A percentile compares a stretch with the other conserved stretches of the same genome.
Evolutionary conservation across 2,888 invertebrate species (phyloP).

Genomic region (Agriopis marginaria): DNA sequence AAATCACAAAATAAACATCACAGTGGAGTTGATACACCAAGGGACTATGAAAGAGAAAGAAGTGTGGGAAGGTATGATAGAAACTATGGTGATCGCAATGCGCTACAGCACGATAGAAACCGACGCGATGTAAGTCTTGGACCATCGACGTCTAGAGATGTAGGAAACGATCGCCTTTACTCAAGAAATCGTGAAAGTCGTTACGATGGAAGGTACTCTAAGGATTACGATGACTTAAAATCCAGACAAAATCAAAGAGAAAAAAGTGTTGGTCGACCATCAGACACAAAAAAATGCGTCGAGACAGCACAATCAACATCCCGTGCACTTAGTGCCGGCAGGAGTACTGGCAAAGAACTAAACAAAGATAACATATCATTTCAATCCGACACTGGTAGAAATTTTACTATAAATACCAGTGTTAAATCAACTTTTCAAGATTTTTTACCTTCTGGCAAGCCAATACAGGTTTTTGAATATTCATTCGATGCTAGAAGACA

Average conservation of each 20-base stretch:
- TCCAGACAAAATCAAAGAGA: slow-evolving; percentile 55
- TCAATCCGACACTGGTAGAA: slow-evolving; percentile 59
- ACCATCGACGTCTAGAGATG: slow-evolving; percentile 39
- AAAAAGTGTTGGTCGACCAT: slow-evolving; percentile 54
- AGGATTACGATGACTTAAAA: slow-evolving; percentile 49
- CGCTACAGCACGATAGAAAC: slow-evolving; percentile 40
- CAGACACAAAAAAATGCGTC: slow-evolving; percentile 8
- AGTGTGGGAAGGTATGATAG: slow-evolving; percentile 36
- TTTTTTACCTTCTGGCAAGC: slow-evolving; percentile 53
- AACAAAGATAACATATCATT: slow-evolving; percentile 57
- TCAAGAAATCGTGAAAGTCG: slow-evolving; percentile 50
- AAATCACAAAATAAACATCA: slow-evolving; percentile 51
- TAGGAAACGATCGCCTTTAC: slow-evolving; percentile 44
- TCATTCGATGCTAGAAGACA: slow-evolving; percentile 65
- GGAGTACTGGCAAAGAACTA: slow-evolving; percentile 37
- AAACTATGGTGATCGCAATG: slow-evolving; percentile 40
- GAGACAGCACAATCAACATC: slow-evolving; percentile 38
- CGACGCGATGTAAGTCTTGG: slow-evolving; percentile 32
- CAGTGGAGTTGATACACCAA: slow-evolving; percentile 49
- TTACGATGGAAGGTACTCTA: slow-evolving; percentile 51
- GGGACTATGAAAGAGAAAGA: slow-evolving; percentile 45
- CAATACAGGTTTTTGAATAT: slow-evolving; percentile 53
- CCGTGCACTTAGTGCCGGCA: slow-evolving; percentile 51
- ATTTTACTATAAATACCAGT: slow-evolving; percentile 77
- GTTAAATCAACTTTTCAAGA: slow-evolving; percentile 72